Conservation (phyloP, 2,888 invertebrate species). For the Ctena decussata region DNA sequence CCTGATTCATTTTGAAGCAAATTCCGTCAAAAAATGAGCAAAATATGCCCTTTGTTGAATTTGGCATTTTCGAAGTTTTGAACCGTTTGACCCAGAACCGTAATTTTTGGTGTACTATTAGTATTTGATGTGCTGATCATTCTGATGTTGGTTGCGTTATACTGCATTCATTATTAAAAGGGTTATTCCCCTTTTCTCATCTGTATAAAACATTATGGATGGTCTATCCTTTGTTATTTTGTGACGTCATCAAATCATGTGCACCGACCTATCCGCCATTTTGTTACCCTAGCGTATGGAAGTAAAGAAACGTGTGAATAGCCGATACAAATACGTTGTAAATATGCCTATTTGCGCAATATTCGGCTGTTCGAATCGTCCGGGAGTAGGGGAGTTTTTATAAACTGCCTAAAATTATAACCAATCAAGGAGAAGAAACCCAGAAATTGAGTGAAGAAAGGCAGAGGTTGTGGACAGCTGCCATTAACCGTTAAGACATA, state of each 20-base stretch:
- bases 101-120: too few relatives aligned
- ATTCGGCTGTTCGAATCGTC: conserved; percentile 14
- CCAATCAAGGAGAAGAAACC: conserved; percentile 5
- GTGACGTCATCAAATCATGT: conserved; percentile 25
- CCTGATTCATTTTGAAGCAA: too few relatives aligned
- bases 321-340: neutral
- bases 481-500: conserved; percentile 17
- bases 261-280: conserved; percentile 10
- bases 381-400: neutral
- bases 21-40: too few relatives aligned
- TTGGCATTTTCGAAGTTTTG: too few relatives aligned
- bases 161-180: too few relatives aligned
- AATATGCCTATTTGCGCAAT: conserved; percentile 7
- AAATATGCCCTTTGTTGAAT: too few relatives aligned
- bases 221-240: conserved; percentile 28
- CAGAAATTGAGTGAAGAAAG: conserved; percentile 2
- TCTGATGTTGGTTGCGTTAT: too few relatives aligned
- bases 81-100: too few relatives aligned
- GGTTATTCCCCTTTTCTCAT: too few relatives aligned
- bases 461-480: conserved; percentile 14
- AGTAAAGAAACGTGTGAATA: neutral
- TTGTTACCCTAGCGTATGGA: conserved; percentile 1
- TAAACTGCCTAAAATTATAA: conserved; percentile 14
- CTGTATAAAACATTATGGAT: too few relatives aligned
- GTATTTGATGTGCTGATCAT: too few relatives aligned